Base-by-base conservation (phyloP, 2,888 invertebrate genomes). In the Carpatolechia fugitivella region DNA sequence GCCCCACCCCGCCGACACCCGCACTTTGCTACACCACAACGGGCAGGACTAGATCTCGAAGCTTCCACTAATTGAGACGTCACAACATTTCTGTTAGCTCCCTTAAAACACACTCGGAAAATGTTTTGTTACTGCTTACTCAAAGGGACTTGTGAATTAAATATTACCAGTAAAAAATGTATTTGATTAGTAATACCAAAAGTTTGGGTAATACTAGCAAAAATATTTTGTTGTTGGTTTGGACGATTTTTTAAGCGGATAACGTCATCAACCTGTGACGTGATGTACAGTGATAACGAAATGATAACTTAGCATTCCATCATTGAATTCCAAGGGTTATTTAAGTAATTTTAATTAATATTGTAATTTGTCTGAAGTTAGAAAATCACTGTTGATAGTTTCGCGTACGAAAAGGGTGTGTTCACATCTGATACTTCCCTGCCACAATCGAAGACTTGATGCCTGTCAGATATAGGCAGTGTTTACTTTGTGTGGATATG, bases 1-100 rank as follows among this genome's bases (percentile, higher is more conserved):
- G 33, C 91, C 92, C 64, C 87, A 82, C 91, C 76, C 91, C 89
- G 74, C 92, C 86, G 82, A 92, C 92, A 65, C 91, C 88, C 83
- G 95, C 65, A 93, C 94, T 70, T 88, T 94, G 61, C 89, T 94
- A 56, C 95, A 95, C 70, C 95, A 95, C 80, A 96, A 95, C 82
- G 95, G 95, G 65, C 94, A 95, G 82, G 95, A 96, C 91, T 96
- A 94, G 56, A 56, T 54, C 62, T 56, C 48, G 35, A 51, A 54
- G 11, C 62, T 61, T 62, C 62, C 64, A 59, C 47, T 54, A 61
- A 56, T 58, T 51, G 53, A 61, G 60, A 59, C 58, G 57, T 59
- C 56, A 58, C 58, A 56, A 56, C 68, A 63, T 63, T 60, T 63
- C 29, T 56, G 55, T 56, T 52, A 56, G 40, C 8, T 50, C 29